Base-by-base conservation (phyloP, 2,888 invertebrate species). In the Calliopum simillimum region DNA sequence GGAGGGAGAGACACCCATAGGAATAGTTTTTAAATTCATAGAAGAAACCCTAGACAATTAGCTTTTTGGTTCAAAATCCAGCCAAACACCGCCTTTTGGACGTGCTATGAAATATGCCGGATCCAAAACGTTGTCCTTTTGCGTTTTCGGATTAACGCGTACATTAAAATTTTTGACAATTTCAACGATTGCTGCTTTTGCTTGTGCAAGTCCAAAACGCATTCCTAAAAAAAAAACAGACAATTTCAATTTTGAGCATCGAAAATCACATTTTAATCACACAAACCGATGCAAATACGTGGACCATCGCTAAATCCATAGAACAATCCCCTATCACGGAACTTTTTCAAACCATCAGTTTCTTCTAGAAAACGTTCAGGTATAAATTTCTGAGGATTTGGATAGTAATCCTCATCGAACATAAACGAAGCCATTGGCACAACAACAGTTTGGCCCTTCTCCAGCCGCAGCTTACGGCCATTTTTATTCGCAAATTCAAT, bases 251-350 rank as follows among this genome's bases (percentile, higher is more conserved):
- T 13, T 12, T 43, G 6, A 49, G 4, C 25, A 5, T 16, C 43
- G 23, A 46, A 55, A 25, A 49, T n/a, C n/a, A n/a, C n/a, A n/a
- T n/a, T n/a, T n/a, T n/a, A n/a, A 16, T 12, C 16, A 12, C 2
- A 47, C 71, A 56, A 14, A 83, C 84, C 86, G 62, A 84, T 75
- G 70, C 85, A 86, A 8, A 79, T 68, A 63, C 85, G 79, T 0
- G 85, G 86, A 3, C 85, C 86, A 75, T 86, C 83, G 1, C 84
- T 82, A 55, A 85, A 86, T 2, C 78, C 80, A 59, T 80, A 76
- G 53, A 76, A 85, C 0, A 78, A 76, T 4, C 85, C 85, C 16
- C 75, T 75, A 3, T 86, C 85, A 0, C 80, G 76, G 33, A 76
- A 83, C 41, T 75, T 76, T 70, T 83, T 84, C 0, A 67, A 66